Evolutionary conservation across 2,888 invertebrate genomes (phyloP), one percentile per base, ranked within the genome.

Genomic region (Epirrhoe alternata): DNA sequence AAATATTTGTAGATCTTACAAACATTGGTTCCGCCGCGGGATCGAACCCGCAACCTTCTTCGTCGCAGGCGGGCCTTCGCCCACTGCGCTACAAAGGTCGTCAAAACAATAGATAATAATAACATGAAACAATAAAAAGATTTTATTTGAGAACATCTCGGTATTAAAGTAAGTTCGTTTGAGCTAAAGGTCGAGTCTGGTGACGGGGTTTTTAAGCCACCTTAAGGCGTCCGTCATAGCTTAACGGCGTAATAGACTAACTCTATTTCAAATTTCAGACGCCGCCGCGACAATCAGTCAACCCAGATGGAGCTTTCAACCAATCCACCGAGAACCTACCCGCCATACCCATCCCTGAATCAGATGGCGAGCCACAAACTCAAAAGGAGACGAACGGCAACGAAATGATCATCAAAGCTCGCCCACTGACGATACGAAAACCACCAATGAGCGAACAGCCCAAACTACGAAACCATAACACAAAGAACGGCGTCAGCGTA

Each of bases 361-460:
- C 81, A 35, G 91, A 92, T 66, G 86, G 81, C 62, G 90, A 91
- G 17, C 81, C 76, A 50, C 81, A 80, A 67, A 85, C 75, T 66
- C 86, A 92, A 83, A 89, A 94, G 88, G 90, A 94, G 78, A 87
- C 77, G 33, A 83, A 78, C 73, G 85, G 80, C 74, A 90, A 83
- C 66, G 93, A 93, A 64, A 89, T 89, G 93, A 92, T 90, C 64
- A 89, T 97, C 73, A 97, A 97, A 90, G 97, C 97, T 0, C 96
- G 97, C 74, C 97, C 97, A 0, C 86, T 97, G 69, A 97, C 97
- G 53, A 96, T 97, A 71, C 95, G 97, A 87, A 97, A 97, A 85
- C 96, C 96, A 76, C 96, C 96, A n/a, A 86, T 97, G 51, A 95
- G 96, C 74, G 97, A 97, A 81, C 97, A 97, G 77, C 97, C 97